phyloP scores from a whole-genome alignment of 2,888 invertebrate species.

The Neoscelio sp. region DNA sequence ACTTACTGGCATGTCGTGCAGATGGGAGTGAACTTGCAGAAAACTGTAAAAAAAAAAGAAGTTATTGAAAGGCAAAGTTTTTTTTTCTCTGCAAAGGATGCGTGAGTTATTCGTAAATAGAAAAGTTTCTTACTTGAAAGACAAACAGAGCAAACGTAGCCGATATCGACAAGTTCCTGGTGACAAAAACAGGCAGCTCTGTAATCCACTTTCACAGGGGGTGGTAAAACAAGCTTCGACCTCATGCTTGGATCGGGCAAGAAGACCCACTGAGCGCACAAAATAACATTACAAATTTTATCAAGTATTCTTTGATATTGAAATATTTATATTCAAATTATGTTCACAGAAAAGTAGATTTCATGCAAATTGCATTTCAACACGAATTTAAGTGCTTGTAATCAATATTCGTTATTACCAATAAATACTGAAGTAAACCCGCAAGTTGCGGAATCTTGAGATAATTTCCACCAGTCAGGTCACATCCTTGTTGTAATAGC shows the following conservation, averaged over 20 bases:
- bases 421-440: constrained; percentile 93
- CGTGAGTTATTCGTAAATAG: constrained; percentile 41
- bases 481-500: constrained; percentile 97
- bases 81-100: constrained; percentile 27
- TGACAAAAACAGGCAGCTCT: constrained; percentile 99
- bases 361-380: constrained; percentile 20
- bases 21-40: constrained; percentile 98
- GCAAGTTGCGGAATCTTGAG: constrained; percentile 94
- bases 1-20: constrained; percentile 99
- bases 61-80: constrained; percentile 45
- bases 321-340: constrained; percentile 22
- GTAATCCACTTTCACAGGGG: constrained; percentile 96
- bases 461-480: constrained; percentile 97
- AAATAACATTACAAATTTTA: constrained; percentile 49
- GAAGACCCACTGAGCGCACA: constrained; percentile 93
- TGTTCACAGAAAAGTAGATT: constrained; percentile 7
- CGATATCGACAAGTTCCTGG: constrained; percentile 96
- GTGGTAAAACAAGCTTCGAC: constrained; percentile 93
- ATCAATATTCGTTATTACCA: constrained; percentile 85
- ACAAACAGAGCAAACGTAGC: constrained; percentile 99
- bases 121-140: constrained; percentile 90
- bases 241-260: constrained; percentile 93
- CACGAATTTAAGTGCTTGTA: constrained; percentile 11
- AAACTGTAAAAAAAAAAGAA: constrained; percentile 87
- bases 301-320: constrained; percentile 29